These are phyloP conservation scores for Ageneiosus marmoratus DNA, from an alignment of 2,113 vertebrate genomes.

Conservation along the genomic window DNA sequence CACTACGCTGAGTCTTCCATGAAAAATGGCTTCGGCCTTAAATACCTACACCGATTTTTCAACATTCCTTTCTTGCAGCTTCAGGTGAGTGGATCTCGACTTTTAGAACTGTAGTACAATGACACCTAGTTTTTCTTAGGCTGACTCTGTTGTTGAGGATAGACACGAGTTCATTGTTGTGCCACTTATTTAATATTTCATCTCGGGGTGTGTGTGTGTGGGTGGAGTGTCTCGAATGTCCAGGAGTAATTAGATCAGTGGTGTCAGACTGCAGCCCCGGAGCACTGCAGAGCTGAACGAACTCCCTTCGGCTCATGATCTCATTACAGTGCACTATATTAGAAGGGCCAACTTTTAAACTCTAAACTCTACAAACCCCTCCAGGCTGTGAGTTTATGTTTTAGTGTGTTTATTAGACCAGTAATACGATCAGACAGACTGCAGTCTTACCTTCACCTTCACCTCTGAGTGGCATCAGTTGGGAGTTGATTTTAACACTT, in stretches of 20 bases:
- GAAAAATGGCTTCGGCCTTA: slow-evolving; percentile 97
- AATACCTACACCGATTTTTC: slow-evolving; percentile 96
- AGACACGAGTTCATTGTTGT: not conserved
- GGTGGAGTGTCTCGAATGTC: slow-evolving; percentile 24
- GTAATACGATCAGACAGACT: not conserved
- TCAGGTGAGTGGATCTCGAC: slow-evolving; percentile 76
- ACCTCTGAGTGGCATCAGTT: not conserved
- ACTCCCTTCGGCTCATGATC: not conserved
- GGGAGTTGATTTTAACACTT: not conserved
- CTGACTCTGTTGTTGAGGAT: not conserved
- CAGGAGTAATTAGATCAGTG: slow-evolving; percentile 36
- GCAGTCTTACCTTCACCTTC: not conserved
- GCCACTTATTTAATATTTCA: slow-evolving; percentile 1
- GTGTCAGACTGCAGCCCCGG: slow-evolving; percentile 13
- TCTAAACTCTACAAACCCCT: not conserved
- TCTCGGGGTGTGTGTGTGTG: not conserved
- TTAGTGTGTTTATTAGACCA: too few relatives aligned
- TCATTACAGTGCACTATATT: not conserved
- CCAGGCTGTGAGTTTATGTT: not conserved
- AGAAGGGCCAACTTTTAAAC: not conserved
- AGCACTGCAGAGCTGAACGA: not conserved
- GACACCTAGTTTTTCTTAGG: not conserved
- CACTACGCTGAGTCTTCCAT: slow-evolving; percentile 98
- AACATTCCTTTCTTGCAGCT: slow-evolving; percentile 98
- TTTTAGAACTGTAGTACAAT: not conserved